Evolutionary conservation across 2,888 invertebrate genomes (phyloP), one percentile per base, ranked within the genome.

Genomic region (Dicranocentrus wangi): DNA sequence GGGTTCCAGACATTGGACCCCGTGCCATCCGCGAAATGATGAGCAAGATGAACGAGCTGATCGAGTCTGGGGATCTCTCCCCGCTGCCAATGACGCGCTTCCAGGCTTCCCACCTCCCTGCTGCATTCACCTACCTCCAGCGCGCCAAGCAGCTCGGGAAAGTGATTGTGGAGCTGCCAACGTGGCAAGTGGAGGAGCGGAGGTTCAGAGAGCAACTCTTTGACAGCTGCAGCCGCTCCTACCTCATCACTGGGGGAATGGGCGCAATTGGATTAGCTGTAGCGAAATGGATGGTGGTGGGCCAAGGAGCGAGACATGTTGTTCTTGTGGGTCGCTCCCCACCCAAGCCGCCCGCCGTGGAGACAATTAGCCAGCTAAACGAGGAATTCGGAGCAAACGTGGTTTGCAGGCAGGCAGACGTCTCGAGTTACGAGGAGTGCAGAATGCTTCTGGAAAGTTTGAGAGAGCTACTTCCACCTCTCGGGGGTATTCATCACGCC

Each of bases 131-230:
- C 3, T 79, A 43, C 51, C 32, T 79, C 2, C 72, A 71, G 15
- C 65, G 66, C 27, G 71, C 78, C 21, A 61, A 71, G 10, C 78
- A 78, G 7, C 63, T 78, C 32, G 78, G 78, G 5, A 78, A 79
- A 27, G 66, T 79, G 1, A 60, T 79, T 28, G 72, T 79, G 1
- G 53, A 27, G 8, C 58, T 72, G 66, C 72, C 72, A 21, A 39
- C 10, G 21, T n/a, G 28, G 21, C 5, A 3, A 15, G 0, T 13
- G 2, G 8, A 25, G 1, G 2, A 3, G n/a, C 2, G 15, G n/a
- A 2, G 15, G 15, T 27, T 58, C n/a, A 21, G 13, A 17, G 28
- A 69, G 47, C 27, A 55, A 1, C 7, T 70, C 1, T 71, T 78
- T 27, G 71, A 78, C 28, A 21, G 61, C 0, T 61, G 47, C 5